Base-by-base conservation (phyloP, 2,797 vertebrate genomes). In the Clarias pachynema region DNA sequence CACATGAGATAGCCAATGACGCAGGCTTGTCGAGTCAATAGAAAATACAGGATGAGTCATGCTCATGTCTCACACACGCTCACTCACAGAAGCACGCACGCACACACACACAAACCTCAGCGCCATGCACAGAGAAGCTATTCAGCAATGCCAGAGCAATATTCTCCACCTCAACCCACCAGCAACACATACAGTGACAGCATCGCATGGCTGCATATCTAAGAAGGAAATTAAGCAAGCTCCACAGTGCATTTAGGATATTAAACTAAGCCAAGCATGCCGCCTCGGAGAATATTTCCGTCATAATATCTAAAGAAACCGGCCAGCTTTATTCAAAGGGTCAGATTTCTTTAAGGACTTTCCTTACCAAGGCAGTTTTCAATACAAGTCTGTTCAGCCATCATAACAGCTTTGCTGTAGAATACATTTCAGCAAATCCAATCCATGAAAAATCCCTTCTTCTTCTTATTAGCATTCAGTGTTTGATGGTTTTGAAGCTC, bases 141-240 rank as follows among this genome's bases (percentile, higher is more conserved):
- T 87, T 89, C 86, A 87, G 79, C 79, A 70, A 82, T 40, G 20
- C 78, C 86, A 78, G 62, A 82, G 78, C 79, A 89, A 88, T 88
- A 88, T 87, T 84, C 84, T 85, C 56, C 66, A 85, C 85, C 68
- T 72, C 85, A 84, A 29, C 62, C 83, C 83, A 77, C 78, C 85
- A 86, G 34, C 57, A 84, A 84, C 86, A 63, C 85, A 73, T 83
- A 88, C 86, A 87, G 84, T 86, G 84, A 87, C 73, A 82, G 66
- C 75, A 83, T 87, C 84, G 74, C 79, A 86, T 86, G 87, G 78
- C 82, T 80, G 59, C 31, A 83, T 86, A 87, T 89, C 89, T 83
- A 69, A 86, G 82, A 73, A 89, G 89, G 89, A 89, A 89, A 89
- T 89, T 83, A 89, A 89, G 72, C 80, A 56, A 81, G 81, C 84